Percentiles rank a stretch among this genome's conserved stretches.
Conservation (phyloP, 2,888 invertebrate genomes). For the Protonemura montana region DNA sequence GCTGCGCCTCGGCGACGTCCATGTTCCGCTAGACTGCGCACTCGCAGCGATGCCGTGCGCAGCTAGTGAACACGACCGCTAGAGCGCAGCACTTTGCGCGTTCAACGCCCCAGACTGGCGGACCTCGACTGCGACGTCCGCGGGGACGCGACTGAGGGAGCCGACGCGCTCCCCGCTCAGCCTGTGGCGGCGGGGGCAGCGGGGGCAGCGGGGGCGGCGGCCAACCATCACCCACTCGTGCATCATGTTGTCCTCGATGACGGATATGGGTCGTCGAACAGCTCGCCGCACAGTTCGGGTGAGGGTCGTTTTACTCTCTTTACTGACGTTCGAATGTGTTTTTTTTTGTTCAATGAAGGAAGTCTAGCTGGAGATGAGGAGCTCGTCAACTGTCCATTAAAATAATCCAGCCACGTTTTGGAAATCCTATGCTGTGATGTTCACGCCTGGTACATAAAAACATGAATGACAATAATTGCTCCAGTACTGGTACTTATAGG, state of each 20-base stretch:
- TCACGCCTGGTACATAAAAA: too few species aligned
- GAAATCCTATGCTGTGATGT: too few species aligned
- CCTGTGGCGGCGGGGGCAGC: background rate
- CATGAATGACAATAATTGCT: too few species aligned
- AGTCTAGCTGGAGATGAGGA: too few species aligned
- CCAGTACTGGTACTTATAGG: too few species aligned
- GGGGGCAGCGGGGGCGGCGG: background rate
- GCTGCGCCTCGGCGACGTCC: background rate
- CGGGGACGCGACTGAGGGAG: background rate
- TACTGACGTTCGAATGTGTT: too few species aligned
- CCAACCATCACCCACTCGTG: background rate
- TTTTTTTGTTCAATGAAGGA: too few species aligned
- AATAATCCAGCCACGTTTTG: too few species aligned
- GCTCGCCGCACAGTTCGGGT: constrained; percentile 72
- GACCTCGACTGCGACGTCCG: background rate
- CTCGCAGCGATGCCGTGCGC: background rate
- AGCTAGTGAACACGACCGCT: background rate
- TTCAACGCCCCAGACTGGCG: background rate
- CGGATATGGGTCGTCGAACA: constrained; percentile 72
- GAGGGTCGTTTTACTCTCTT: constrained; percentile 45
- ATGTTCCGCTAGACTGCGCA: background rate
- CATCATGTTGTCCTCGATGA: constrained; percentile 63
- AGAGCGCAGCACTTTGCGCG: background rate
- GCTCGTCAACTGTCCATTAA: too few species aligned
- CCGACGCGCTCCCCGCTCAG: background rate